Conservation (phyloP, 2,797 vertebrate species). For the Megalops cyprinoides region DNA sequence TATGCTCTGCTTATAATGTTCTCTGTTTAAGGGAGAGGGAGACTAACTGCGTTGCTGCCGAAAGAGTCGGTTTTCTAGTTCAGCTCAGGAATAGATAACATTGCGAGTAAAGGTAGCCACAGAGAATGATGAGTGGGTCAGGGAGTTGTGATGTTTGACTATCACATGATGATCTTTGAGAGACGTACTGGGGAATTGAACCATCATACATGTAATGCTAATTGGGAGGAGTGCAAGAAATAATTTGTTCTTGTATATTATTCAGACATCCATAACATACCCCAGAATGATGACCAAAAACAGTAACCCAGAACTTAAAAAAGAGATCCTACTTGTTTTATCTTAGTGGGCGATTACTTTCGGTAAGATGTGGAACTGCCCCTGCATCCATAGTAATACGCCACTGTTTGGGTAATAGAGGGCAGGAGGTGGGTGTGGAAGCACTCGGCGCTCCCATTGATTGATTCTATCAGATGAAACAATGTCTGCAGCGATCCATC, state of each 20-base stretch:
- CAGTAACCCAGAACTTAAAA: not conserved
- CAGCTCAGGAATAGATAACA: not conserved
- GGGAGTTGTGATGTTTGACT: not conserved
- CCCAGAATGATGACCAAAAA: not conserved
- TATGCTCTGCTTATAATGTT: not conserved
- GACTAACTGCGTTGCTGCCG: not conserved
- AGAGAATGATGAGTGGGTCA: not conserved
- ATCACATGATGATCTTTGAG: slow-evolving; percentile 17
- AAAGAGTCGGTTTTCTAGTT: slow-evolving; percentile 16
- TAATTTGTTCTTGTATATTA: not conserved
- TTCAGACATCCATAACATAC: slow-evolving; percentile 14
- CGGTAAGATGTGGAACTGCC: slow-evolving; percentile 17
- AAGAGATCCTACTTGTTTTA: slow-evolving; percentile 17
- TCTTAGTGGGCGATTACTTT: slow-evolving; percentile 16
- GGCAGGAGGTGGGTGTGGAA: not conserved
- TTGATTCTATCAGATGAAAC: slow-evolving; percentile 34
- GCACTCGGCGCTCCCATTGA: slow-evolving; percentile 15
- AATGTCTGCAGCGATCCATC: slow-evolving; percentile 37
- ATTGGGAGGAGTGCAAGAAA: slow-evolving; percentile 4
- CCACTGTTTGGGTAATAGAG: not conserved
- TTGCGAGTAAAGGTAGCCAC: slow-evolving; percentile 6
- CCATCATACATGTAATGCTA: slow-evolving; percentile 11
- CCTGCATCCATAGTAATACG: not conserved
- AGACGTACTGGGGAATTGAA: slow-evolving; percentile 14
- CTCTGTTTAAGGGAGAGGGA: too few species aligned